These are phyloP conservation scores for Chloropsis cyanopogon DNA, from an alignment of 2,113 vertebrate species.

Conservation along the genomic window DNA sequence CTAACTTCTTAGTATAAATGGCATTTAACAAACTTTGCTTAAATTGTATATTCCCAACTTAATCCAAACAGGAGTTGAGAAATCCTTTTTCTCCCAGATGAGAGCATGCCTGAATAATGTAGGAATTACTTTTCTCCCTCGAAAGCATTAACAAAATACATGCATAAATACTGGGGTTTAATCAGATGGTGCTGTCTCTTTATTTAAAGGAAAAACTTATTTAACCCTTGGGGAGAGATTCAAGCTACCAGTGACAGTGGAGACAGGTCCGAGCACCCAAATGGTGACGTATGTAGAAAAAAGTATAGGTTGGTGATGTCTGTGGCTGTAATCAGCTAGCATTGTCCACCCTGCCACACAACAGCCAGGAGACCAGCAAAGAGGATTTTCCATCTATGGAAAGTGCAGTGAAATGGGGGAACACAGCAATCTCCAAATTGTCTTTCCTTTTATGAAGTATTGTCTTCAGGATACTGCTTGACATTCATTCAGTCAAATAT, in stretches of 20 bases:
- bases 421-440: fast-evolving
- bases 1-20: background rate
- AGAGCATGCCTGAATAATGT: background rate
- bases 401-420: background rate
- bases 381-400: background rate
- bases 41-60: background rate
- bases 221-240: background rate
- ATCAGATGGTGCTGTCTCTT: background rate
- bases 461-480: background rate
- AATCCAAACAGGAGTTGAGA: background rate
- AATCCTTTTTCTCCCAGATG: background rate
- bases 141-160: background rate
- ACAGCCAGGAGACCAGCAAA: background rate
- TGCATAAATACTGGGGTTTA: background rate
- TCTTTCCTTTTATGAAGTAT: background rate
- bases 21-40: background rate
- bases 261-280: background rate
- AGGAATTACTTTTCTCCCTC: background rate
- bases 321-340: background rate
- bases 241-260: background rate
- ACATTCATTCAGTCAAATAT: background rate
- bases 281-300: background rate
- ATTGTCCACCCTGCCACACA: background rate
- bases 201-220: background rate
- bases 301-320: fast-evolving